Evolutionary conservation across 2,113 vertebrate genomes (phyloP).

Genomic region (Serinus canaria): DNA sequence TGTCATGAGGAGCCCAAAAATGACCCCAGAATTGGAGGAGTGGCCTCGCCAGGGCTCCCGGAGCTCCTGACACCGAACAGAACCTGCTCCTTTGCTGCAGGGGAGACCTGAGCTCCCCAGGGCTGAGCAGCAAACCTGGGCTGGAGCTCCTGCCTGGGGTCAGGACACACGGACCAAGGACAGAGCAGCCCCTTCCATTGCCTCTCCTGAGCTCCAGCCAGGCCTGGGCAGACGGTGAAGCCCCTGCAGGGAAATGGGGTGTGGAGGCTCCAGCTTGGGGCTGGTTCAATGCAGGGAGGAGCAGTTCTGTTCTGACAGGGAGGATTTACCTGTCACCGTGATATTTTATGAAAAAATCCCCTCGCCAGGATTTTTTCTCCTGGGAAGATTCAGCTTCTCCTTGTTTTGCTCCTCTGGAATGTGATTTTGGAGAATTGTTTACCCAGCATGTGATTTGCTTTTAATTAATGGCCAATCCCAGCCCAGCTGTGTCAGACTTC

Average conservation of each 20-base stretch:
- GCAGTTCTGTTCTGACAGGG: not conserved
- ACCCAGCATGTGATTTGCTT: too few relatives aligned
- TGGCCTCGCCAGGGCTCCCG: not conserved
- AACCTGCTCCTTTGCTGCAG: not conserved
- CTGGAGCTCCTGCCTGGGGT: not conserved
- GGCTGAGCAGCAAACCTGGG: not conserved
- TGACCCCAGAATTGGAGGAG: accelerated
- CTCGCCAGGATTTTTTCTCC: too few relatives aligned
- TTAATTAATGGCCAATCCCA: too few relatives aligned
- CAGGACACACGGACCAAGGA: not conserved
- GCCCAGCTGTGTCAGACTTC: too few relatives aligned
- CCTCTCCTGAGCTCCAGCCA: not conserved
- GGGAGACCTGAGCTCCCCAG: not conserved
- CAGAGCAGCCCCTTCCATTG: too few relatives aligned
- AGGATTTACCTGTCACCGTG: not conserved
- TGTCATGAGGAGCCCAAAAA: not conserved
- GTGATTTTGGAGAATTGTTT: too few relatives aligned
- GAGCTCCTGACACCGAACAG: not conserved
- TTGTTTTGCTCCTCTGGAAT: too few relatives aligned
- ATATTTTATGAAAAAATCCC: too few relatives aligned
- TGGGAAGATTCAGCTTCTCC: too few relatives aligned
- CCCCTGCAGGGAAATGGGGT: not conserved
- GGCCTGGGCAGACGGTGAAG: not conserved
- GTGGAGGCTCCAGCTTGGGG: not conserved
- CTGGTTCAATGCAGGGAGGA: not conserved